phyloP scores from a whole-genome alignment of 2,888 invertebrate genomes.

The Zele albiditarsus region DNA sequence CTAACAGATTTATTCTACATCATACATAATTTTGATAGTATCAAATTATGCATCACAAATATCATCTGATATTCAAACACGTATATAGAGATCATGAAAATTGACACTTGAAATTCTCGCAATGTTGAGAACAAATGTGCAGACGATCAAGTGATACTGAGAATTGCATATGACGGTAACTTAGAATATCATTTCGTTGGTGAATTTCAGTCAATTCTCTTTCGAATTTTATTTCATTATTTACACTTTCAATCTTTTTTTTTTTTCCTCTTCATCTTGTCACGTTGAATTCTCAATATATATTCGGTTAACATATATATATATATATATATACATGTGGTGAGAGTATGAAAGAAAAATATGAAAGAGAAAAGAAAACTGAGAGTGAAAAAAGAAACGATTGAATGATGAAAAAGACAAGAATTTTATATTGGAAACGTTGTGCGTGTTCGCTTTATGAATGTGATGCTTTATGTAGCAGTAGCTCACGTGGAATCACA shows the following conservation, averaged over 20 bases:
- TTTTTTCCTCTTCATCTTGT: slow-evolving; percentile 34
- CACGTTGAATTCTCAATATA: slow-evolving; percentile 52
- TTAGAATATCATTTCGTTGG: slow-evolving; percentile 35
- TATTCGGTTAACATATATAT: slow-evolving; percentile 38
- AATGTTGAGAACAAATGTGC: slow-evolving; percentile 30
- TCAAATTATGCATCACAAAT: slow-evolving; percentile 8
- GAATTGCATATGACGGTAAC: slow-evolving; percentile 31
- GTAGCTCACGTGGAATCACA: background rate
- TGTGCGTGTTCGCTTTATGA: slow-evolving; percentile 61
- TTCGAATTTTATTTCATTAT: background rate
- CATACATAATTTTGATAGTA: too few species aligned
- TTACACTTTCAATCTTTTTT: background rate
- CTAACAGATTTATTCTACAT: too few species aligned
- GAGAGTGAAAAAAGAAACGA: slow-evolving; percentile 18
- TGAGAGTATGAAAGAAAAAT: slow-evolving; percentile 18
- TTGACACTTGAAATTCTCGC: slow-evolving; percentile 39
- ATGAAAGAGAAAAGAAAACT: slow-evolving; percentile 26
- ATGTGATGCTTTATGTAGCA: slow-evolving; percentile 45
- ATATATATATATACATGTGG: background rate
- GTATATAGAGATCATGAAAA: slow-evolving; percentile 30
- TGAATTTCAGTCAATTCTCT: slow-evolving; percentile 49
- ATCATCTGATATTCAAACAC: slow-evolving; percentile 27
- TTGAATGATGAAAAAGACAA: slow-evolving; percentile 39
- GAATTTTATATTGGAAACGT: slow-evolving; percentile 34
- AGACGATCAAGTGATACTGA: slow-evolving; percentile 15